phyloP scores from a whole-genome alignment of 2,888 invertebrate genomes.

The Drosophila siamana region DNA sequence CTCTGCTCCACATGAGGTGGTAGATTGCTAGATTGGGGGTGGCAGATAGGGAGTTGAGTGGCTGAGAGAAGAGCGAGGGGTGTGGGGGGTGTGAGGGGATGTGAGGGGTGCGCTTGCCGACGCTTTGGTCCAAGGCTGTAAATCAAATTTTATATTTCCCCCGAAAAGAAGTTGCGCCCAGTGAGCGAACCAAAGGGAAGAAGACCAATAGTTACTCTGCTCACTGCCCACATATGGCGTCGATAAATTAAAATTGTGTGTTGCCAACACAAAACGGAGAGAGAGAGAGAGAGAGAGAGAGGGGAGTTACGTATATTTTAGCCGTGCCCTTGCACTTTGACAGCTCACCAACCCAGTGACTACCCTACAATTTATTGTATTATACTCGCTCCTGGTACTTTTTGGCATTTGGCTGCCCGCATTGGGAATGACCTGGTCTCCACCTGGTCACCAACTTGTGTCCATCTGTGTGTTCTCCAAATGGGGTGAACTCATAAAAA shows the following conservation, averaged over 20 bases:
- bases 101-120: constrained; percentile 46
- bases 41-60: background rate
- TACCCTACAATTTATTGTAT: constrained; percentile 79
- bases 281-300: too few species aligned
- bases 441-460: constrained; percentile 35
- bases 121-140: constrained; percentile 72
- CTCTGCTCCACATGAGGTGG: constrained; percentile 15
- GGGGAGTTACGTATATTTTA: constrained; percentile 61
- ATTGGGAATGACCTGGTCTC: constrained; percentile 61
- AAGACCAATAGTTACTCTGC: constrained; percentile 71
- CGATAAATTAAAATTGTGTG: constrained; percentile 84
- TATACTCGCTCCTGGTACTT: constrained; percentile 49
- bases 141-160: constrained; percentile 85
- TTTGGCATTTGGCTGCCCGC: constrained; percentile 64
- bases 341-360: constrained; percentile 69
- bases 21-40: background rate
- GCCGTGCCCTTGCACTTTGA: constrained; percentile 71
- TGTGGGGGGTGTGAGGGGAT: too few species aligned
- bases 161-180: constrained; percentile 63
- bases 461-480: background rate
- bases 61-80: too few species aligned
- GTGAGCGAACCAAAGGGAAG: constrained; percentile 12
- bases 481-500: constrained; percentile 65
- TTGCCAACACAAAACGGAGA: constrained; percentile 34
- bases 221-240: constrained; percentile 82